Conservation (phyloP, 1,140 invertebrate genomes). For the Capitella teleta region DNA sequence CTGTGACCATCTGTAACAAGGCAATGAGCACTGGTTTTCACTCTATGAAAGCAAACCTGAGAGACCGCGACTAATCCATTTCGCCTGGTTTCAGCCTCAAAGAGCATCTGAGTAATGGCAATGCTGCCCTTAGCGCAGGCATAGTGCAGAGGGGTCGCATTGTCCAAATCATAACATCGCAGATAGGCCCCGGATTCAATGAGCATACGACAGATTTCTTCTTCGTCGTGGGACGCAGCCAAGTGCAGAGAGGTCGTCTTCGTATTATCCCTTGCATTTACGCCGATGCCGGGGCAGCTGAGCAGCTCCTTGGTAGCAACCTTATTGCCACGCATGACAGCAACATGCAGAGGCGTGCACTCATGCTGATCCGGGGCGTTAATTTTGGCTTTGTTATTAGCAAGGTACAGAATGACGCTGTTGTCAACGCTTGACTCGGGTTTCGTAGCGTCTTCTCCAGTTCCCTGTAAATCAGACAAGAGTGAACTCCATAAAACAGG, state of each 20-base stretch:
- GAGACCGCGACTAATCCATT: no score
- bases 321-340: slow-evolving; percentile 45
- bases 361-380: slow-evolving; percentile 41
- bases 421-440: slow-evolving; percentile 8
- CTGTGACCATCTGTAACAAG: slow-evolving; percentile 31
- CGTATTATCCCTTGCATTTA: slow-evolving; percentile 42
- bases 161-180: slow-evolving; percentile 38
- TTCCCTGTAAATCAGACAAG: no score
- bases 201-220: slow-evolving; percentile 59
- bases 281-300: slow-evolving; percentile 20
- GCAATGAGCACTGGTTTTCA: background rate
- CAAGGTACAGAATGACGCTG: slow-evolving; percentile 33
- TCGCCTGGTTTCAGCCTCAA: no score
- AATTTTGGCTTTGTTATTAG: slow-evolving; percentile 38
- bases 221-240: slow-evolving; percentile 64
- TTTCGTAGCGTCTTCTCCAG: no score
- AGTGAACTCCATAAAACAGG: no score
- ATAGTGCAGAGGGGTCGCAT: slow-evolving; percentile 40
- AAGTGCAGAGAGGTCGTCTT: slow-evolving; percentile 63
- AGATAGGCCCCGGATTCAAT: slow-evolving; percentile 58
- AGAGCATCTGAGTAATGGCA: slow-evolving; percentile 30
- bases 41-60: no score
- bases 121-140: slow-evolving; percentile 38
- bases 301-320: slow-evolving; percentile 37
- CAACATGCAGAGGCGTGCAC: slow-evolving; percentile 43